Evolutionary conservation across 2,888 invertebrate species (phyloP).

Genomic region (Caenorhabditis doughertyi): DNA sequence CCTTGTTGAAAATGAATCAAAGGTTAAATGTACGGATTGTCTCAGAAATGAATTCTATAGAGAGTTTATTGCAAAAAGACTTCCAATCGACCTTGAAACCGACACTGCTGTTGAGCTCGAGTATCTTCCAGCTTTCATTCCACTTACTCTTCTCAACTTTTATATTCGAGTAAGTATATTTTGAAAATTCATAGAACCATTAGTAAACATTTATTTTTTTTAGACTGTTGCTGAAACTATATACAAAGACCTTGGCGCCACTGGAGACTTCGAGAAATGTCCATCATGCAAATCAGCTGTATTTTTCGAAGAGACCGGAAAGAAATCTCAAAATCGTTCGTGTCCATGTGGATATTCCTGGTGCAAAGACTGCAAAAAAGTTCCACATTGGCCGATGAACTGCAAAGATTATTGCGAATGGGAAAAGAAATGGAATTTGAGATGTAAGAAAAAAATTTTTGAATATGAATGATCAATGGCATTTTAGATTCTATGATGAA

Average conservation of each 20-base stretch:
- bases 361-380: conserved; percentile 16
- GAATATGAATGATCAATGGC: too few relatives aligned
- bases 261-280: conserved; percentile 25
- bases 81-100: conserved; percentile 27
- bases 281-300: conserved; percentile 8
- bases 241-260: conserved; percentile 23
- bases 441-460: conserved; percentile 24
- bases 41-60: conserved; percentile 21
- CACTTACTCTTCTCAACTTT: conserved; percentile 26
- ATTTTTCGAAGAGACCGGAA: not conserved
- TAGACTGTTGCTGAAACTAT: conserved; percentile 25
- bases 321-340: not conserved
- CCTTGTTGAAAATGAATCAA: conserved; percentile 7
- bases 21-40: conserved; percentile 22
- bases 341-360: conserved; percentile 46
- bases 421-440: conserved; percentile 35
- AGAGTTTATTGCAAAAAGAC: conserved; percentile 27
- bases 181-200: too few relatives aligned
- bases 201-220: not conserved
- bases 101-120: conserved; percentile 31
- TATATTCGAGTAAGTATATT: conserved; percentile 22
- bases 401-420: conserved; percentile 25
- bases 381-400: conserved; percentile 40
- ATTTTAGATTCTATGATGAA: conserved; percentile 34
- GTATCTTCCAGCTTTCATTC: conserved; percentile 31